These are phyloP conservation scores for Aspidiotus rigidus DNA, from an alignment of 2,888 invertebrate species.

Conservation along the genomic window DNA sequence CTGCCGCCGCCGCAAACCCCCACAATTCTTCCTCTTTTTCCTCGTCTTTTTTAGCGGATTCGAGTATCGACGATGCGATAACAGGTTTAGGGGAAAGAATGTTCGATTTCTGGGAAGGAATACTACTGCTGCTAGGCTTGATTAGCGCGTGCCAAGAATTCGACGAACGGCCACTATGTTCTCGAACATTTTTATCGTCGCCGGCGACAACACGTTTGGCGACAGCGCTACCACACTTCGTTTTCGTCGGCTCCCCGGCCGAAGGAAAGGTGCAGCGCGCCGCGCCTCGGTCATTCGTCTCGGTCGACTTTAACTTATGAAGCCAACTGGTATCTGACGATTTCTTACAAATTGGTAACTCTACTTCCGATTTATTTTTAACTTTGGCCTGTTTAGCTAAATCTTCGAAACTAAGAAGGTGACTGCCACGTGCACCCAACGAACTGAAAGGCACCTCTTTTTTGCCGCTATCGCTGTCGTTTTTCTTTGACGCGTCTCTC, in stretches of 20 bases:
- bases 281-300: background rate
- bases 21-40: constrained; percentile 44
- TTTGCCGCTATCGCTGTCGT: constrained; percentile 29
- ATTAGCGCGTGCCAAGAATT: constrained; percentile 21
- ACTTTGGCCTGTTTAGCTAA: constrained; percentile 12
- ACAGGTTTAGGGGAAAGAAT: constrained; percentile 4
- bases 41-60: background rate
- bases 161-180: constrained; percentile 10
- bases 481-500: background rate
- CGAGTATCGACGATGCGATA: background rate
- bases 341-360: background rate
- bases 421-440: constrained; percentile 13
- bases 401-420: constrained; percentile 25
- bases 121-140: constrained; percentile 35
- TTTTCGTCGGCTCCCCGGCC: background rate
- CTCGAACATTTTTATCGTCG: background rate
- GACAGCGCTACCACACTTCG: constrained; percentile 1
- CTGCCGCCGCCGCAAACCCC: constrained; percentile 55
- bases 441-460: constrained; percentile 14
- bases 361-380: background rate
- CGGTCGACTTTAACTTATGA: constrained; percentile 14
- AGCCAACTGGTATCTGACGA: constrained; percentile 7
- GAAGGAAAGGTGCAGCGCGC: background rate
- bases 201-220: constrained; percentile 8
- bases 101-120: constrained; percentile 35